Evolutionary conservation across 2,797 vertebrate genomes (phyloP).

Genomic region (Gymnoscopelus braueri): DNA sequence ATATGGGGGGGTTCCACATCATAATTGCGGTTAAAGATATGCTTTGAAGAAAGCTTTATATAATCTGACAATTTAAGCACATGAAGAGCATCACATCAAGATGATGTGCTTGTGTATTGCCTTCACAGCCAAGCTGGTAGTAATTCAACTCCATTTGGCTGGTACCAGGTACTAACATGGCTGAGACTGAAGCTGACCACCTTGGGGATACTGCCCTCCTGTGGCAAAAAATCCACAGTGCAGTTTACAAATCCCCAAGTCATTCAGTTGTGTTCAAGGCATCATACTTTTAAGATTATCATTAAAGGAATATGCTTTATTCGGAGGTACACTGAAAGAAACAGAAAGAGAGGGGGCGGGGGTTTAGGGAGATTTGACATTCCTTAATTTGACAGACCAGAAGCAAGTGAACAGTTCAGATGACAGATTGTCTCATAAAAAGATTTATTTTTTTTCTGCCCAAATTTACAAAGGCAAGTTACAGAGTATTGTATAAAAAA

Average conservation of each 20-base stretch:
- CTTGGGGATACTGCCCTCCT: conserved; percentile 58
- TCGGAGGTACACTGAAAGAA: too few relatives aligned
- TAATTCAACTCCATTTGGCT: conserved; percentile 13
- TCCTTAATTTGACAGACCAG: conserved; percentile 16
- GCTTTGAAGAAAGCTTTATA: too few relatives aligned
- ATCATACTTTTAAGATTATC: too few relatives aligned
- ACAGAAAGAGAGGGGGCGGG: too few relatives aligned
- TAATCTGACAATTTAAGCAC: too few relatives aligned
- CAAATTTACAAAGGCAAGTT: conserved; percentile 97
- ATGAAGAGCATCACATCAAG: too few relatives aligned
- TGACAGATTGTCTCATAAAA: conserved; percentile 98
- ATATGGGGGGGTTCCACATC: too few relatives aligned
- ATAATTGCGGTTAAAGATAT: too few relatives aligned
- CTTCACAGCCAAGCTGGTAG: not conserved
- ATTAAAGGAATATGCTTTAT: too few relatives aligned
- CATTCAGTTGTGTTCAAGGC: not conserved
- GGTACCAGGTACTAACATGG: conserved; percentile 6
- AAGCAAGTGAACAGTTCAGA: conserved; percentile 76
- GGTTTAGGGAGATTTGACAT: not conserved
- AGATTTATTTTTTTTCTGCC: conserved; percentile 98
- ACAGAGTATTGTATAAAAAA: conserved; percentile 94
- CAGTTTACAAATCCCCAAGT: not conserved
- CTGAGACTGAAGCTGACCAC: not conserved
- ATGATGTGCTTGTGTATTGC: too few relatives aligned
- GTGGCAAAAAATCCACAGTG: conserved; percentile 48